Percentiles rank a stretch among this genome's conserved stretches.
Conservation (phyloP, 2,888 invertebrate genomes). For the Acanthacorydalis orientalis region DNA sequence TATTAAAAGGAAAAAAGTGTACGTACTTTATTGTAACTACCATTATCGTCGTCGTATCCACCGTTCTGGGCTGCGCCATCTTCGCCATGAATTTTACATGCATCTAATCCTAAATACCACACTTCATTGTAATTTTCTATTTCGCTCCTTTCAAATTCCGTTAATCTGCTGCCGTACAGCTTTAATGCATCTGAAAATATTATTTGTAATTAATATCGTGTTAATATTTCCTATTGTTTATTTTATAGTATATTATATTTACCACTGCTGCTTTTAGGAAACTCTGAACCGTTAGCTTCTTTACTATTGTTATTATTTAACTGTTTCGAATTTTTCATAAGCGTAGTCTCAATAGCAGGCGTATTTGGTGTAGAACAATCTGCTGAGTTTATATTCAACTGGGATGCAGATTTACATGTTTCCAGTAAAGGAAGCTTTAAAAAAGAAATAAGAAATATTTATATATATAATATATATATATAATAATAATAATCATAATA, state of each 20-base stretch:
- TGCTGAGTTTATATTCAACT: constrained; percentile 20
- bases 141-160: constrained; percentile 82
- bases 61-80: constrained; percentile 66
- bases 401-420: constrained; percentile 21
- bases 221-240: neutral
- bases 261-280: neutral
- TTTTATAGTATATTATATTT: too few species aligned
- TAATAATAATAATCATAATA: too few species aligned
- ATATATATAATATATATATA: constrained; percentile 3
- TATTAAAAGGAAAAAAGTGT: neutral
- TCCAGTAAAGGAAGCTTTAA: constrained; percentile 24
- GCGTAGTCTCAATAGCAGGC: constrained; percentile 21
- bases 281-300: constrained; percentile 13
- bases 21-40: constrained; percentile 83
- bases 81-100: constrained; percentile 71
- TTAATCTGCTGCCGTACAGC: constrained; percentile 66
- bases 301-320: constrained; percentile 20
- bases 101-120: constrained; percentile 81
- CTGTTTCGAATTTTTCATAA: constrained; percentile 22
- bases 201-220: constrained; percentile 10
- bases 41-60: constrained; percentile 84
- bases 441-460: constrained; percentile 10
- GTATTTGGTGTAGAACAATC: constrained; percentile 18
- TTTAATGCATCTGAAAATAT: constrained; percentile 56
- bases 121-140: constrained; percentile 83